Percentiles rank a stretch among this genome's conserved stretches.
phyloP scores from a whole-genome alignment of 2,113 vertebrate genomes.

The Dermatemys mawii region DNA sequence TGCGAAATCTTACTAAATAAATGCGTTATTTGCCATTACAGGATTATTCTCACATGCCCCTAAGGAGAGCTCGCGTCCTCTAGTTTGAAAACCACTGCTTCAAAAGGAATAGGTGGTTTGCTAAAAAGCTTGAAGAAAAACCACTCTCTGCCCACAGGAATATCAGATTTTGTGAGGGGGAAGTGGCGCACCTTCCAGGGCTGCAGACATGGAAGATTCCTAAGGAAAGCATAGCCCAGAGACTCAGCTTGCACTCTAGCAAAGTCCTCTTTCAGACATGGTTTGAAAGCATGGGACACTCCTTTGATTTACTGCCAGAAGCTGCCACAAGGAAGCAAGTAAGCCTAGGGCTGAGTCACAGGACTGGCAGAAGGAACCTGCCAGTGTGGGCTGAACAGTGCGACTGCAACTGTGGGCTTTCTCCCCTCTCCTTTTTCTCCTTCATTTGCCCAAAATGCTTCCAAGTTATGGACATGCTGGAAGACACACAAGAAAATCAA shows the following conservation, averaged over 20 bases:
- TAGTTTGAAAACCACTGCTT: neutral
- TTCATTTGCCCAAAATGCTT: neutral
- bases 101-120: rapidly evolving
- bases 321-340: slow-evolving; percentile 51
- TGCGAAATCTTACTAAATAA: neutral
- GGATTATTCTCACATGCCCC: neutral
- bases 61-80: neutral
- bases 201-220: rapidly evolving
- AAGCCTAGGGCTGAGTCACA: neutral
- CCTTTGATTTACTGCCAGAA: slow-evolving; percentile 55
- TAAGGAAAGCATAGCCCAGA: neutral
- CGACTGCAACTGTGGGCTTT: neutral
- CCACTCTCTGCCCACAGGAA: neutral
- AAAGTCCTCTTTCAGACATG: slow-evolving; percentile 2
- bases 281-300: neutral
- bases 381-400: neutral
- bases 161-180: neutral
- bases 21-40: neutral
- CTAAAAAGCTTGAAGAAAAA: neutral
- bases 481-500: neutral
- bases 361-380: neutral
- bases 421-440: neutral
- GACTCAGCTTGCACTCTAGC: neutral
- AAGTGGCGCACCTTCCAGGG: neutral
- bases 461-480: rapidly evolving